Conservation (phyloP, 2,113 vertebrate genomes). For the Theristicus caerulescens region DNA sequence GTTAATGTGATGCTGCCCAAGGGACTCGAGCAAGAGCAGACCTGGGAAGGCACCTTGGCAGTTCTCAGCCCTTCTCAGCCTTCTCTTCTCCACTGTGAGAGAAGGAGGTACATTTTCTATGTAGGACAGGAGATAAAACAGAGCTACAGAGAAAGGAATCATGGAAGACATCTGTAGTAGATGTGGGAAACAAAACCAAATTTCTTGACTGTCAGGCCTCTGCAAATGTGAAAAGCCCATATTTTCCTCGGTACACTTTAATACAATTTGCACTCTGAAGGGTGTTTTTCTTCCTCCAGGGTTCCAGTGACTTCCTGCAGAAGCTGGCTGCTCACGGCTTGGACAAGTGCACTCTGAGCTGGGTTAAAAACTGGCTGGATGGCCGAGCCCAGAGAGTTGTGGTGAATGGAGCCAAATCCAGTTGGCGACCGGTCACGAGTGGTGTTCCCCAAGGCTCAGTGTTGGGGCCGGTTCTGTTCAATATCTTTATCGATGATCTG, state of each 20-base stretch:
- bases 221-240: accelerated
- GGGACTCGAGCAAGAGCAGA: neutral
- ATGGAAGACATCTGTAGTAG: neutral
- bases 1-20: neutral
- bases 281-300: neutral
- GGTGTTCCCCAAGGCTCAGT: too few species aligned
- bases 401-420: too few species aligned
- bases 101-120: neutral
- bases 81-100: neutral
- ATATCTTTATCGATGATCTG: too few species aligned
- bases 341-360: too few species aligned
- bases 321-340: too few species aligned
- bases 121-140: neutral
- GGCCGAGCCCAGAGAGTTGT: too few species aligned
- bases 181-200: neutral
- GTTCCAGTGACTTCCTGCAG: neutral
- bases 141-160: neutral
- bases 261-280: neutral
- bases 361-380: too few species aligned
- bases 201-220: neutral
- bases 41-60: neutral
- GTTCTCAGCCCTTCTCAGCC: neutral
- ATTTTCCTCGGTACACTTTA: neutral
- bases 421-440: too few species aligned
- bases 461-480: too few species aligned